A percentile compares a stretch with the other conserved stretches of the same genome.
These are phyloP conservation scores for Akabosia matsudoensis DNA, from an alignment of 1,140 invertebrate species.

Conservation along the genomic window DNA sequence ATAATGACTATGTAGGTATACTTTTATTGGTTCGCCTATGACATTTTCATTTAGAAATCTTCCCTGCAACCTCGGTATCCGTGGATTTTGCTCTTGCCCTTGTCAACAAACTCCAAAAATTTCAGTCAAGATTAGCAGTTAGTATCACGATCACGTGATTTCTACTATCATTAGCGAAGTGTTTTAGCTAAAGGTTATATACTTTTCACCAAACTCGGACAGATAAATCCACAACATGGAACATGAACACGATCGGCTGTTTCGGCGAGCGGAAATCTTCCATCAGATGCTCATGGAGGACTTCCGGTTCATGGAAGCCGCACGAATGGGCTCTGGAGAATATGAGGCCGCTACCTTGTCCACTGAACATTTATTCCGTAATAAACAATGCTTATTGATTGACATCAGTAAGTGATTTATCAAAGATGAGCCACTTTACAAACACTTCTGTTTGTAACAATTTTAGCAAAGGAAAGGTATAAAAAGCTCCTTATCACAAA, in stretches of 20 bases:
- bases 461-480: slow-evolving; percentile 25
- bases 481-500: slow-evolving; percentile 27
- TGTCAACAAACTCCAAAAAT: too few relatives aligned
- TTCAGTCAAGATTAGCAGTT: too few relatives aligned
- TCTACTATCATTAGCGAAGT: too few relatives aligned
- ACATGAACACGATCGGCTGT: background rate
- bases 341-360: slow-evolving; percentile 33
- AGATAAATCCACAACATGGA: background rate
- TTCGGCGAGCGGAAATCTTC: slow-evolving; percentile 3
- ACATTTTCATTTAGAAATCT: too few relatives aligned
- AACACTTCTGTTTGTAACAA: background rate
- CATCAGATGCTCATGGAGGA: slow-evolving; percentile 26
- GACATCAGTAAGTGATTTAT: too few relatives aligned
- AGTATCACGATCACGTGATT: too few relatives aligned
- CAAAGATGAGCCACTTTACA: background rate
- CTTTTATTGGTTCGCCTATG: too few relatives aligned
- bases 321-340: slow-evolving; percentile 42
- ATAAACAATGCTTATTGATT: background rate
- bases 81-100: too few relatives aligned
- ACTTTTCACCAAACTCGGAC: background rate
- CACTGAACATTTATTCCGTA: slow-evolving; percentile 33
- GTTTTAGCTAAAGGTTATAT: background rate
- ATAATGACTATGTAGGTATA: too few relatives aligned
- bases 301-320: slow-evolving; percentile 39
- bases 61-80: too few relatives aligned